Evolutionary conservation across 2,113 vertebrate species (phyloP).

Genomic region (Pao palembangensis): DNA sequence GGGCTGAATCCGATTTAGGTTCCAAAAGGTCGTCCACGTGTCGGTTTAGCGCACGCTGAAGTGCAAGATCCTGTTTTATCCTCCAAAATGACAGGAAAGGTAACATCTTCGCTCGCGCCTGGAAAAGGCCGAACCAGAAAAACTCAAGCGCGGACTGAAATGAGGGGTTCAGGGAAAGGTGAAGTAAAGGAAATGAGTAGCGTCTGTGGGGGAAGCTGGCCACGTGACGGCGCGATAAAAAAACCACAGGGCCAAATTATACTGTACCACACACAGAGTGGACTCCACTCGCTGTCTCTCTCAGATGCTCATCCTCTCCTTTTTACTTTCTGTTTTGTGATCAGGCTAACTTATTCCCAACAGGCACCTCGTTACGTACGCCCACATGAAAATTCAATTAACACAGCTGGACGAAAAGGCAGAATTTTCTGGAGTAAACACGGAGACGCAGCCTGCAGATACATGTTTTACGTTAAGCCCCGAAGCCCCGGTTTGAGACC

Average conservation of each 20-base stretch:
- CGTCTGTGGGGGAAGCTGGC: slow-evolving; percentile 64
- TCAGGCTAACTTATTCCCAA: slow-evolving; percentile 16
- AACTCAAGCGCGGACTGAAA: slow-evolving; percentile 32
- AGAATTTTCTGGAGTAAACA: slow-evolving; percentile 1
- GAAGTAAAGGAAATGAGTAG: slow-evolving; percentile 74
- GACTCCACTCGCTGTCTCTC: slow-evolving; percentile 5
- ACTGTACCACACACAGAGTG: slow-evolving; percentile 41
- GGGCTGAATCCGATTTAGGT: neutral
- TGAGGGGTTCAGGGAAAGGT: slow-evolving; percentile 73
- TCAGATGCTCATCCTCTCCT: slow-evolving; percentile 18
- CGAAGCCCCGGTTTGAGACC: slow-evolving; percentile 19
- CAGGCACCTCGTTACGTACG: slow-evolving; percentile 31
- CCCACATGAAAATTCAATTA: slow-evolving; percentile 26
- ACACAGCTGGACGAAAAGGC: slow-evolving; percentile 20
- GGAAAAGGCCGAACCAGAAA: neutral
- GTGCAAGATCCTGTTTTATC: too few relatives aligned
- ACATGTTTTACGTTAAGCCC: slow-evolving; percentile 11
- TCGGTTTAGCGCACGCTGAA: neutral
- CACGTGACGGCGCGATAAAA: slow-evolving; percentile 53
- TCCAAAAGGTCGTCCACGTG: neutral
- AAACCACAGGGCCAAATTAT: slow-evolving; percentile 60
- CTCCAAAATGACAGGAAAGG: too few relatives aligned
- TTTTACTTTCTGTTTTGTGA: slow-evolving; percentile 18
- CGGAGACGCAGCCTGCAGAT: slow-evolving; percentile 16
- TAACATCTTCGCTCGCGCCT: too few relatives aligned